Conservation (phyloP, 1,140 invertebrate species). For the Penaeus japonicus region DNA sequence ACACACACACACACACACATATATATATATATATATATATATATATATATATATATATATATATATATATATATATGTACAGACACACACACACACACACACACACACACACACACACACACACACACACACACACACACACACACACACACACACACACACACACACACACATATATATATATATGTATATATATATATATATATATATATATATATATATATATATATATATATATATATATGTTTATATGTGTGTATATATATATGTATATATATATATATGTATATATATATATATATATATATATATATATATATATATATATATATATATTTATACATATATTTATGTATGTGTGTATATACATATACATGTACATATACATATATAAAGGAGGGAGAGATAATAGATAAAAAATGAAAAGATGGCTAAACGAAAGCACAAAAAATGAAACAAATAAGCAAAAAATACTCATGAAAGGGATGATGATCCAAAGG, state of each 20-base stretch:
- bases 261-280: background rate
- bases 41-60: background rate
- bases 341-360: background rate
- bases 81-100: background rate
- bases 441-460: background rate
- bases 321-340: background rate
- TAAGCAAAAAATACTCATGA: background rate
- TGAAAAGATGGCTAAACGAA: no score
- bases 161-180: background rate
- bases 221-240: background rate
- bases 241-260: background rate
- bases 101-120: background rate
- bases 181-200: background rate
- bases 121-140: background rate
- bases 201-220: background rate
- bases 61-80: background rate
- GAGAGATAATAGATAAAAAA: no score
- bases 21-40: background rate
- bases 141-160: background rate
- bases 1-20: background rate
- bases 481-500: no score
- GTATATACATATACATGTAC: background rate
- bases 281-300: background rate
- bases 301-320: background rate
- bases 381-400: background rate